These are phyloP conservation scores for Nineta flava DNA, from an alignment of 2,888 invertebrate species.

Conservation along the genomic window DNA sequence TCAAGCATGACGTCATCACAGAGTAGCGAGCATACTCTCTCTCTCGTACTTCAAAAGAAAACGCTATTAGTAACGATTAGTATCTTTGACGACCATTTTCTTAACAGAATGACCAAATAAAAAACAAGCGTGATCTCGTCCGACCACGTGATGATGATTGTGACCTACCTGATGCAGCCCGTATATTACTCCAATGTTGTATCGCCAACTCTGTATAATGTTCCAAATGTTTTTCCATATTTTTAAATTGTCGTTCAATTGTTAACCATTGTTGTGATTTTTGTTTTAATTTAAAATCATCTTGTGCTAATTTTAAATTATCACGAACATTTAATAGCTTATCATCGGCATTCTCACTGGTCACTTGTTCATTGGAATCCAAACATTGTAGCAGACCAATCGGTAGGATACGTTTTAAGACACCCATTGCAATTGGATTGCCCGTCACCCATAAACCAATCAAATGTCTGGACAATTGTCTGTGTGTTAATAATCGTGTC, in stretches of 20 bases:
- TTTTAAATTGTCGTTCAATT: conserved; percentile 53
- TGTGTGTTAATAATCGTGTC: conserved; percentile 65
- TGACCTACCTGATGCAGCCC: too few relatives aligned
- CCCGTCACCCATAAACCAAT: conserved; percentile 94
- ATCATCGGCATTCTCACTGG: conserved; percentile 52
- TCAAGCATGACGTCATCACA: too few relatives aligned
- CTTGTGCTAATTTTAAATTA: conserved; percentile 87
- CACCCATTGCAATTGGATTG: conserved; percentile 76
- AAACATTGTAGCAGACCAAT: conserved; percentile 79
- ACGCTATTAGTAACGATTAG: too few relatives aligned
- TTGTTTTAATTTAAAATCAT: conserved; percentile 49
- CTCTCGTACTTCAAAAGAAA: too few relatives aligned
- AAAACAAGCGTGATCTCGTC: too few relatives aligned
- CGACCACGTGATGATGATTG: too few relatives aligned
- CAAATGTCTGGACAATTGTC: conserved; percentile 84
- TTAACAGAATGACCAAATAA: too few relatives aligned
- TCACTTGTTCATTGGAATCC: conserved; percentile 74
- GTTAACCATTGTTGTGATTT: conserved; percentile 56
- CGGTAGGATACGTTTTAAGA: conserved; percentile 83
- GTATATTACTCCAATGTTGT: conserved; percentile 47
- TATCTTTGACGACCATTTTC: too few relatives aligned
- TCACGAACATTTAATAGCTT: conserved; percentile 68
- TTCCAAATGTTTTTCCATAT: conserved; percentile 71
- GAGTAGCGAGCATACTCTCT: too few relatives aligned
- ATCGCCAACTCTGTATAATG: conserved; percentile 46